Conservation (phyloP, 2,888 invertebrate species). For the Cheilosia impressa region DNA sequence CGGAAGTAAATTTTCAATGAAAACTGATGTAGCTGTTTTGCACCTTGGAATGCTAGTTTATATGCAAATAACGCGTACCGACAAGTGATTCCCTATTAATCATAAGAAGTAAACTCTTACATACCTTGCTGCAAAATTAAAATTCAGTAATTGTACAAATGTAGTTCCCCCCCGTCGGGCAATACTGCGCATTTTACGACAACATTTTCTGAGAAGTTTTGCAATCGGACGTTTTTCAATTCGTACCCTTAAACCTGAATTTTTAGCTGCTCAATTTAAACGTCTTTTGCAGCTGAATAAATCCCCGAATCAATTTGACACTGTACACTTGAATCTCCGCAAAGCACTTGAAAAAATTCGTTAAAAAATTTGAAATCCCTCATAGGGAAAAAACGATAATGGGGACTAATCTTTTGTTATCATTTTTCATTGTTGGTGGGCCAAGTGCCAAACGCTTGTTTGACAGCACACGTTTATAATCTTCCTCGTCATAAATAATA, state of each 20-base stretch:
- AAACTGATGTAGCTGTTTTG: conserved; percentile 11
- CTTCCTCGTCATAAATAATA: conserved; percentile 31
- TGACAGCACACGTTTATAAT: conserved; percentile 25
- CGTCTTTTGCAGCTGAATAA: background rate
- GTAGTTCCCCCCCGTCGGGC: conserved; percentile 45
- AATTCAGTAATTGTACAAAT: conserved; percentile 9
- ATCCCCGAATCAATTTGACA: too few relatives aligned
- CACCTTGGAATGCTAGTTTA: conserved; percentile 53
- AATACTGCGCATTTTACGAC: background rate
- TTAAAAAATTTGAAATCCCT: conserved; percentile 16
- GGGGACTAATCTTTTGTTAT: conserved; percentile 24
- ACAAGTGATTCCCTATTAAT: conserved; percentile 42
- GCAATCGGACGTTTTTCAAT: background rate
- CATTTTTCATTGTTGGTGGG: conserved; percentile 2
- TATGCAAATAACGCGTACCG: conserved; percentile 45
- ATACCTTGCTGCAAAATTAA: conserved; percentile 6
- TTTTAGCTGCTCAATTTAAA: too few relatives aligned
- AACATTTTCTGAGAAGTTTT: background rate
- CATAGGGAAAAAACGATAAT: conserved; percentile 32
- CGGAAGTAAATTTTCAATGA: conserved; percentile 45
- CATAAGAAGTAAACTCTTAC: conserved; percentile 18
- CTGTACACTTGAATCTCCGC: conserved; percentile 8
- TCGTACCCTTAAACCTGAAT: background rate
- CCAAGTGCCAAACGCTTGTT: conserved; percentile 8
- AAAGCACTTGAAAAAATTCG: background rate